Percentiles rank a stretch among this genome's conserved stretches.
Evolutionary conservation across 2,888 invertebrate genomes (phyloP).

Genomic region (Diabrotica balteata): DNA sequence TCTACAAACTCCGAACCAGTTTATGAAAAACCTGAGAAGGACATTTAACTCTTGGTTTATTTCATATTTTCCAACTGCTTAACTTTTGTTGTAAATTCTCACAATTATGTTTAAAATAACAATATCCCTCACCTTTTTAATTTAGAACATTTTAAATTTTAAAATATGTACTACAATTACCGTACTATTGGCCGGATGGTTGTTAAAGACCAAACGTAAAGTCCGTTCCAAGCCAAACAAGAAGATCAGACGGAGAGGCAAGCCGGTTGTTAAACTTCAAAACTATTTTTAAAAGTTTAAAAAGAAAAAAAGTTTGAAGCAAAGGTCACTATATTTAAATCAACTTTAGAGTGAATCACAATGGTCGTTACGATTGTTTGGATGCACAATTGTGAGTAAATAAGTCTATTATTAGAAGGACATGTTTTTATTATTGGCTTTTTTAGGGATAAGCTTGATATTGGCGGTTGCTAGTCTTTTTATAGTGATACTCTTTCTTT

Average conservation of each 20-base stretch:
- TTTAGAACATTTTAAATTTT: too few species aligned
- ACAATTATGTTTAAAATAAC: too few species aligned
- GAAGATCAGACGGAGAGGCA: neutral
- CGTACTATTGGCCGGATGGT: too few species aligned
- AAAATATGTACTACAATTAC: too few species aligned
- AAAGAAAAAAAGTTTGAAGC: neutral
- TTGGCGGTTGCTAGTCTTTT: slow-evolving; percentile 22
- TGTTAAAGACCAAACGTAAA: too few species aligned
- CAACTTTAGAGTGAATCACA: neutral
- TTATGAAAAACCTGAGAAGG: too few species aligned
- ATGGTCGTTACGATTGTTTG: slow-evolving; percentile 28
- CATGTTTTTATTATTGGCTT: neutral
- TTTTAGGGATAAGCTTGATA: slow-evolving; percentile 30
- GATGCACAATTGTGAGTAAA: slow-evolving; percentile 29
- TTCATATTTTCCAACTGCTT: too few species aligned
- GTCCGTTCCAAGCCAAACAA: neutral
- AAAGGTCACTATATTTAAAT: neutral
- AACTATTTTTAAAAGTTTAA: slow-evolving; percentile 7
- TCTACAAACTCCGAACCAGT: too few species aligned
- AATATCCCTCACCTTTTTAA: too few species aligned
- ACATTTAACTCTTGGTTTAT: too few species aligned
- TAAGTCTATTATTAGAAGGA: neutral
- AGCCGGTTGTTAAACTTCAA: slow-evolving; percentile 1
- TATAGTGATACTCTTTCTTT: slow-evolving; percentile 23
- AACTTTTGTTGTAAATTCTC: too few species aligned